Base-by-base conservation (phyloP, 1,140 invertebrate genomes). In the Scaptomyza graminum region DNA sequence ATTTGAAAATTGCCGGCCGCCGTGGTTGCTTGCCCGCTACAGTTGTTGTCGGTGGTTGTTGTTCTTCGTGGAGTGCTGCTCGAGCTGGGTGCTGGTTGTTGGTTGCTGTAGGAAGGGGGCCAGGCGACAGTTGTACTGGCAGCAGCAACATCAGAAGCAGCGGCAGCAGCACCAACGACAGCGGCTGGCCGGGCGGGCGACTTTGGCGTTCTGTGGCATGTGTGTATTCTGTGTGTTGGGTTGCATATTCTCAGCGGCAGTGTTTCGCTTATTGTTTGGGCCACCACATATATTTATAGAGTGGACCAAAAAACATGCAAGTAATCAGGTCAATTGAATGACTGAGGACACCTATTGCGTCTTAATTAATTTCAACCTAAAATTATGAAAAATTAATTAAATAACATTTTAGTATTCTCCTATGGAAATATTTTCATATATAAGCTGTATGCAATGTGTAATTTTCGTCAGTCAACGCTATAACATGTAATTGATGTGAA, bases 1-100 rank as follows among this genome's bases (percentile, higher is more conserved):
- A 91, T 91, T 91, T 91, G 90, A 91, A 91, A 91, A 91, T 91
- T 91, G 82, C 77, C 75, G 70, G 76, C 60, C 74, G 56, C 34
- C 37, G 52, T 41, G 41, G 67, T 54, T 77, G 70, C 57, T 51
- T 31, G 54, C 50, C 39, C 22, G 31, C 18, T 46, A 61, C 63
- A 54, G 71, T 61, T 68, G 70, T 54, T 75, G 72, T 56, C 28
- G 66, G 22, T 13, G 64, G 73, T 74, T 46, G 66, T 74, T 74
- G 67, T 61, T 69, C 60, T 46, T 54, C 12, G 50, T 57, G 43
- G 41, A 65, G 67, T 47, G 50, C 16, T 70, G 61, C 59, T 44
- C 16, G 49, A 50, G 13, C 47, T 46, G 63, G 34, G 55, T 31
- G 31, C 65, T 69, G 31, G 25, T 18, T 28, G 44, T 18, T 60